Evolutionary conservation across 2,888 invertebrate genomes (phyloP), one percentile per base, ranked within the genome.

Genomic region (Epistrophella euchroma): DNA sequence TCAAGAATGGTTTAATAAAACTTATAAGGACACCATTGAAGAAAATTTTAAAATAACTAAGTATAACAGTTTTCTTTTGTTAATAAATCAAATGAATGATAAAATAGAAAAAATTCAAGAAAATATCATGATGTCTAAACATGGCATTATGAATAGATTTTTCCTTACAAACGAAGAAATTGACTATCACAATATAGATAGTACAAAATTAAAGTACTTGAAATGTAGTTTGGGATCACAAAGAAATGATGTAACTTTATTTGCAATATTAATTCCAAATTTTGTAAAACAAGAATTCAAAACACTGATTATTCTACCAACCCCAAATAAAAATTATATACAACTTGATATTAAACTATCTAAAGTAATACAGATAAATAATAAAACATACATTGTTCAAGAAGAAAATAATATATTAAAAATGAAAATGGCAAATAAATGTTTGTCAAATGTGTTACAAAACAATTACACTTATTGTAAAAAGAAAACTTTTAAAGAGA

Each of bases 141-240:
- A 32, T 6, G 32, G 32, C 6, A 32, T 32, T 7, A 32, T 32
- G 32, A 32, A 32, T 32, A 32, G 32, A 32, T 32, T 32, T 32
- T 32, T 32, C 32, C 32, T 32, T 32, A 32, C 32, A 7, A 32
- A 32, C 6, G 32, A 32, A 32, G 32, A 32, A 32, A 32, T 32
- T 6, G 32, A 32, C 6, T 32, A 6, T 40, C 4, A 40, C n/a
- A 40, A 40, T 40, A 40, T 40, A 15, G 40, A 40, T 40, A 43
- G 43, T 43, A n/a, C 43, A 6, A 43, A 43, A 43, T 43, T 43
- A 43, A 43, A 43, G n/a, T 43, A 43, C 43, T n/a, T 43, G 4
- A 43, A 43, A 43, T 43, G 43, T 43, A 43, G 43, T n/a, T n/a
- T 43, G n/a, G 43, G 43, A n/a, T 43, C 43, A 43, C 43, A 43